Evolutionary conservation across 2,888 invertebrate genomes (phyloP), one percentile per base, ranked within the genome.

Genomic region (Acrobasis consociella): DNA sequence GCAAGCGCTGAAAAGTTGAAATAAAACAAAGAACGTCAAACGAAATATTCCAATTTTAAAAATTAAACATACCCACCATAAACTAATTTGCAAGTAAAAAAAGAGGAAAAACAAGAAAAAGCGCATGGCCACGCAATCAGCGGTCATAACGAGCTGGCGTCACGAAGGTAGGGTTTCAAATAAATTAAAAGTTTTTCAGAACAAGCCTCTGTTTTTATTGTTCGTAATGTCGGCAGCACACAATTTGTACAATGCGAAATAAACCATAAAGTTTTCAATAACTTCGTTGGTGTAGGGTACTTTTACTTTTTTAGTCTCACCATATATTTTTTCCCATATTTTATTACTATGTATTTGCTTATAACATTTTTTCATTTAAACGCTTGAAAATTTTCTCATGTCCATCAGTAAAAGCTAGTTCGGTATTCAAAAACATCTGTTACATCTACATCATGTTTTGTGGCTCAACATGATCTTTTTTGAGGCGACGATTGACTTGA

Each of bases 41-140:
- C 31, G 31, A 52, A 64, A 61, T 60, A 60, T 64, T 56, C 62
- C 60, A 51, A 56, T 64, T 65, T 63, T 64, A 69, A 65, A 65
- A 66, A 67, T 65, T 72, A 76, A 78, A 75, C 69, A 71, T 72
- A 67, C 72, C 70, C 71, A 67, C 72, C 70, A 76, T 77, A 73
- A 78, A 81, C 81, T 80, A 83, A 83, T 83, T 83, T 81, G 81
- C 82, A 79, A 79, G 68, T 69, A 64, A 62, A 62, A n/a, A 62
- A 62, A 37, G 46, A 42, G 49, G 49, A 49, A 37, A 55, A 73
- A 70, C 71, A 76, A 75, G 71, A 69, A 75, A 73, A 78, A 83
- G 72, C 74, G 72, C 72, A 70, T 66, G 70, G 72, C 74, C 86
- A 82, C 82, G 84, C 82, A 71, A 82, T 73, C 76, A 67, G 39